Evolutionary conservation across 92 coral and sea anemone species (phyloP).

Genomic region (Palythoa grandis): DNA sequence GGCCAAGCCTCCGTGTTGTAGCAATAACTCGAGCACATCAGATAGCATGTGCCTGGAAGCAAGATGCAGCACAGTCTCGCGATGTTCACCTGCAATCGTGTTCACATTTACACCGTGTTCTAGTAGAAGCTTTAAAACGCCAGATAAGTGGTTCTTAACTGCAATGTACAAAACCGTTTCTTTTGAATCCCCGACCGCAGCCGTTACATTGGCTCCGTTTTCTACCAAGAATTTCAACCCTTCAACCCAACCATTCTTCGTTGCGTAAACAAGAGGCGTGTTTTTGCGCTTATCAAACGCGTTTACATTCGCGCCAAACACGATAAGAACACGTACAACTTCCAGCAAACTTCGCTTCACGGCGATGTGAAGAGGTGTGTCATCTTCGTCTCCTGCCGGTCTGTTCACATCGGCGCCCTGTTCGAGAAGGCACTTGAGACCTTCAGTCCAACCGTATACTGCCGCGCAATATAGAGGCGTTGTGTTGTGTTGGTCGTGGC

Average conservation of each 20-base stretch:
- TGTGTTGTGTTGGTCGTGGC: slow-evolving; percentile 43
- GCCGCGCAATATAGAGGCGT: slow-evolving; percentile 44
- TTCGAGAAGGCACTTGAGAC: slow-evolving; percentile 33
- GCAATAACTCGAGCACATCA: slow-evolving; percentile 29
- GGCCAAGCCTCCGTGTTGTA: slow-evolving; percentile 24
- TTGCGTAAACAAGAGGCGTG: slow-evolving; percentile 40
- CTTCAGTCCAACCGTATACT: slow-evolving; percentile 41
- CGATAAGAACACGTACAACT: slow-evolving; percentile 35
- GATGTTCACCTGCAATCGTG: slow-evolving; percentile 38
- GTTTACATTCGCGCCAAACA: slow-evolving; percentile 17
- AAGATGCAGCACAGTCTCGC: slow-evolving; percentile 35
- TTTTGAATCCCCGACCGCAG: slow-evolving; percentile 38
- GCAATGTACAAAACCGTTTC: slow-evolving; percentile 42
- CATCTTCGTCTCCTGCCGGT: slow-evolving; percentile 32
- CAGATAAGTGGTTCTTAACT: slow-evolving; percentile 41
- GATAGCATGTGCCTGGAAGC: slow-evolving; percentile 42
- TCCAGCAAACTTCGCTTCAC: slow-evolving; percentile 35
- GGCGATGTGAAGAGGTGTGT: slow-evolving; percentile 36
- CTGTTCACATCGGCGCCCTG: slow-evolving; percentile 36
- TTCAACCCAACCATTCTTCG: slow-evolving; percentile 41
- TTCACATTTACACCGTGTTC: slow-evolving; percentile 33
- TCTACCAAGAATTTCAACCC: slow-evolving; percentile 29
- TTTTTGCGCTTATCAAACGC: slow-evolving; percentile 33
- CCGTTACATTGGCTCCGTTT: slow-evolving; percentile 31
- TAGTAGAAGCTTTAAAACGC: slow-evolving; percentile 27